phyloP scores from a whole-genome alignment of 2,113 vertebrate genomes.

The Pleuronectes platessa region DNA sequence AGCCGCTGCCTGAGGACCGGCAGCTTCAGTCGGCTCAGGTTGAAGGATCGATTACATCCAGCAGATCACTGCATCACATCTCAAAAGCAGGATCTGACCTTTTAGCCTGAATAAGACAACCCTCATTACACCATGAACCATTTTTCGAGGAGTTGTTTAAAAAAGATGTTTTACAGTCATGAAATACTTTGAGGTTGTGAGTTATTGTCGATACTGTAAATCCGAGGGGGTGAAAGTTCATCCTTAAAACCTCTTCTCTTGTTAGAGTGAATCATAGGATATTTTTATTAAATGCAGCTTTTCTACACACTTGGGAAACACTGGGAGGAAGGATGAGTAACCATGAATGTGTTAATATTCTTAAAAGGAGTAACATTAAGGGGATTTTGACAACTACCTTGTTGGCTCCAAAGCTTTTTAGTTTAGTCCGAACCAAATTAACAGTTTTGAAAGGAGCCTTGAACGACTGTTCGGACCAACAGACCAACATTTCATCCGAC shows the following conservation, averaged over 20 bases:
- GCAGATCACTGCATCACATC: not conserved
- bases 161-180: not conserved
- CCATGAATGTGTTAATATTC: not conserved
- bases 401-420: too few relatives aligned
- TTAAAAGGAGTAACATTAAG: not conserved
- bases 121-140: not conserved
- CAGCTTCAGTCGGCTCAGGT: too few relatives aligned
- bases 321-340: not conserved
- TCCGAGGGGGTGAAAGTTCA: not conserved
- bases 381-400: too few relatives aligned
- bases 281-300: not conserved
- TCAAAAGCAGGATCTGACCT: not conserved
- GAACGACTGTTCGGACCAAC: too few relatives aligned
- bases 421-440: too few relatives aligned
- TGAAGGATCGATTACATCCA: too few relatives aligned
- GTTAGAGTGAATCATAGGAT: not conserved
- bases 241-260: not conserved
- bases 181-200: not conserved
- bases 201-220: not conserved
- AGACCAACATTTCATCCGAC: too few relatives aligned
- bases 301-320: too few relatives aligned
- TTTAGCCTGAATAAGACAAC: not conserved
- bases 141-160: not conserved
- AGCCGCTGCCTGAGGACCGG: slow-evolving; percentile 27
- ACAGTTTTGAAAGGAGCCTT: too few relatives aligned